Percentiles rank a stretch among this genome's conserved stretches.
Evolutionary conservation across 2,888 invertebrate genomes (phyloP).

Genomic region (Gari tellinella): DNA sequence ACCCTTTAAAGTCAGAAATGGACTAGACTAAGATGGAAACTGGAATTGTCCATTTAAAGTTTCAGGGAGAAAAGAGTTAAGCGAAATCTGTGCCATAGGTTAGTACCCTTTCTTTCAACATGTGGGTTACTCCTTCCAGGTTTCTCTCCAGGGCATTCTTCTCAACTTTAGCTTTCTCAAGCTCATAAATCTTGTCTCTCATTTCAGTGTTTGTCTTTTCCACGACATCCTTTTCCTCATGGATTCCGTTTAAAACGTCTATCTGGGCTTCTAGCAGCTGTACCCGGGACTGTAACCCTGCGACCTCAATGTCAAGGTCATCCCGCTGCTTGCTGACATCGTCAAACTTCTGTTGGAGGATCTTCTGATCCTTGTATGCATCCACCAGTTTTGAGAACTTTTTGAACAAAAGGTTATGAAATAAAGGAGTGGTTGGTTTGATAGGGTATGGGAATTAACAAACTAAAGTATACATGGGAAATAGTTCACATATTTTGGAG

Average conservation of each 20-base stretch:
- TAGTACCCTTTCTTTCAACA: slow-evolving; percentile 74
- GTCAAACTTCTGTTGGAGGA: slow-evolving; percentile 44
- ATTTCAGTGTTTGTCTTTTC: slow-evolving; percentile 56
- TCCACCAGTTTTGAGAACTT: slow-evolving; percentile 56
- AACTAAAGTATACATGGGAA: no score
- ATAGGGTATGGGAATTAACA: no score
- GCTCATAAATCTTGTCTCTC: slow-evolving; percentile 49
- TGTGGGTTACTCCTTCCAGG: slow-evolving; percentile 59
- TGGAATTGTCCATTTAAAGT: no score
- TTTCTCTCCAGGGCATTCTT: slow-evolving; percentile 65
- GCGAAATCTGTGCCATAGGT: no score
- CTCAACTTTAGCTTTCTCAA: slow-evolving; percentile 61
- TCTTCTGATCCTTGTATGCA: slow-evolving; percentile 42
- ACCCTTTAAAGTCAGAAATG: no score
- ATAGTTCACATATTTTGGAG: no score
- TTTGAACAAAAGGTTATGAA: not conserved
- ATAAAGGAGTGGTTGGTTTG: not conserved
- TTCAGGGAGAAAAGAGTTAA: no score
- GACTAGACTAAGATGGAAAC: no score
- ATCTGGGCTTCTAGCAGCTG: slow-evolving; percentile 52
- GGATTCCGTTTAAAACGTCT: slow-evolving; percentile 43
- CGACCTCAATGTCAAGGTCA: slow-evolving; percentile 64
- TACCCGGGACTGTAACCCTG: slow-evolving; percentile 53
- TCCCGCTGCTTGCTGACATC: slow-evolving; percentile 57
- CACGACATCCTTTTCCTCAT: slow-evolving; percentile 56